Evolutionary conservation across 2,797 vertebrate species (phyloP).

Genomic region (Tokudaia muenninki): DNA sequence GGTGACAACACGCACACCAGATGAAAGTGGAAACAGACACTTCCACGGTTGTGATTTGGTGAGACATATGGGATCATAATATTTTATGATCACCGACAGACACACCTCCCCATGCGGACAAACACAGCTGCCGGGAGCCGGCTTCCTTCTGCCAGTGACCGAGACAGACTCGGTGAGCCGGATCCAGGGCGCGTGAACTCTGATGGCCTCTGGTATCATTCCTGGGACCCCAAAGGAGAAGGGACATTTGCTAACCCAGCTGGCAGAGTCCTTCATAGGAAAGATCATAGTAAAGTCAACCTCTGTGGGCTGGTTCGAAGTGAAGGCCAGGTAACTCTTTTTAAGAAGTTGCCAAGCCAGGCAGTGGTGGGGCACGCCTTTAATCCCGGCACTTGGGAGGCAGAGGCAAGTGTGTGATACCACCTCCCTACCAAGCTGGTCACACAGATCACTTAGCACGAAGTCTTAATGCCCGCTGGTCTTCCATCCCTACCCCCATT

Average conservation of each 20-base stretch:
- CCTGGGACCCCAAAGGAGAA: neutral
- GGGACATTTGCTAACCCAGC: rapidly evolving
- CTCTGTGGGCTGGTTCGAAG: rapidly evolving
- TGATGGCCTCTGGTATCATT: rapidly evolving
- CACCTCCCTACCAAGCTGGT: neutral
- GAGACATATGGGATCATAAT: conserved; percentile 61
- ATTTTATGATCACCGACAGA: conserved; percentile 7
- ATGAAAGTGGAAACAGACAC: neutral
- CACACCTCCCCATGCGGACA: conserved; percentile 40
- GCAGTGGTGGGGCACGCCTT: no score
- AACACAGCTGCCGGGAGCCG: neutral
- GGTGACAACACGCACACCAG: neutral
- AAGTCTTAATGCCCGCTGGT: neutral
- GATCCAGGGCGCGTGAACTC: rapidly evolving
- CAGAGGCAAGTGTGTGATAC: neutral
- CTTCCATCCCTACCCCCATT: neutral
- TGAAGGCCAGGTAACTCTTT: neutral
- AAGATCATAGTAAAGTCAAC: rapidly evolving
- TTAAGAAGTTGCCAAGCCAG: neutral
- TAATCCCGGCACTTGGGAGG: no score
- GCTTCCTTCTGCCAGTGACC: rapidly evolving
- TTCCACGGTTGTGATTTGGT: neutral
- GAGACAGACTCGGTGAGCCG: no score
- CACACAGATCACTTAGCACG: neutral
- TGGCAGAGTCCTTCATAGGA: neutral